phyloP scores from a whole-genome alignment of 2,113 vertebrate species.

The Mustela nigripes region DNA sequence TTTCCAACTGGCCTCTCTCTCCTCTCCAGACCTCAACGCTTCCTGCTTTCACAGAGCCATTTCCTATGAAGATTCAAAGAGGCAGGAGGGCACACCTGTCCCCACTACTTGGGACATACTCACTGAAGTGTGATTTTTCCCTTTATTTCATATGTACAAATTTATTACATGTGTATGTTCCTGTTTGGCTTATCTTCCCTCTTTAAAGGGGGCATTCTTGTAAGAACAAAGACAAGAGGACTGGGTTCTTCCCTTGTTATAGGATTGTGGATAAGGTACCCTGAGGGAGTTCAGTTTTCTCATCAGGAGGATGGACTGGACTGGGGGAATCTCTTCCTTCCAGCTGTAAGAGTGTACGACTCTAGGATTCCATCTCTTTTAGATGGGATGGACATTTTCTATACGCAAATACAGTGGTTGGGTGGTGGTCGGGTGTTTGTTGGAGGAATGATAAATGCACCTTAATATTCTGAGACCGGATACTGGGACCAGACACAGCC shows the following conservation, averaged over 20 bases:
- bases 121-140: not conserved
- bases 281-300: not conserved
- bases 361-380: not conserved
- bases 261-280: not conserved
- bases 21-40: not conserved
- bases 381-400: not conserved
- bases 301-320: not conserved
- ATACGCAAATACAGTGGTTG: not conserved
- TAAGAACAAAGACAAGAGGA: not conserved
- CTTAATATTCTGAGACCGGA: conserved; percentile 37
- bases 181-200: not conserved
- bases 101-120: not conserved
- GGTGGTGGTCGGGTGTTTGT: not conserved
- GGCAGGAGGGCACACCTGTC: not conserved
- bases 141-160: not conserved
- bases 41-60: not conserved
- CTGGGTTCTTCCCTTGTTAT: not conserved
- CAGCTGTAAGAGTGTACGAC: not conserved
- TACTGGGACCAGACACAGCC: not conserved
- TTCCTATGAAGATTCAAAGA: not conserved
- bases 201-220: not conserved
- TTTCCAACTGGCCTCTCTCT: not conserved
- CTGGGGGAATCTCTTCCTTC: not conserved
- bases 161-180: not conserved
- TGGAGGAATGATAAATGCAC: conserved; percentile 13